Evolutionary conservation across 2,113 vertebrate species (phyloP).

Genomic region (Platysteira castanea): DNA sequence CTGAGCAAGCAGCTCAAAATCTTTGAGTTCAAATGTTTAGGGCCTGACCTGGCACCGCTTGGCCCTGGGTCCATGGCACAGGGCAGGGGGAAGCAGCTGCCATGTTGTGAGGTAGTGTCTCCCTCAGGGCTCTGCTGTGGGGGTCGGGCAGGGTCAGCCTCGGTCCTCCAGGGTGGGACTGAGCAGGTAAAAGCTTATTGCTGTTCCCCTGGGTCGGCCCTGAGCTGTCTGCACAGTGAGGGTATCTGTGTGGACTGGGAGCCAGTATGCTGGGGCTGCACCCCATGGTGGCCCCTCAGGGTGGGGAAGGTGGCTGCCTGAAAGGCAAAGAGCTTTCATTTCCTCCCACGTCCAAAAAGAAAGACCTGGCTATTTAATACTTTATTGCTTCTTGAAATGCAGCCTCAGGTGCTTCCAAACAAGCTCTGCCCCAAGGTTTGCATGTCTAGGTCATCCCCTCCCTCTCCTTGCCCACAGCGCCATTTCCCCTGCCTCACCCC

Average conservation of each 20-base stretch:
- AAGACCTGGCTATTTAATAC: background rate
- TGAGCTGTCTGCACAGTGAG: background rate
- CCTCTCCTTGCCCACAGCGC: background rate
- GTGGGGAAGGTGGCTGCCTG: rapidly evolving
- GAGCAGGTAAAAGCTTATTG: background rate
- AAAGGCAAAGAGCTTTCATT: background rate
- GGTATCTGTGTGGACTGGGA: too few species aligned
- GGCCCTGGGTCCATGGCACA: rapidly evolving
- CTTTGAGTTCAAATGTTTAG: background rate
- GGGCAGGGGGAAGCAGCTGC: background rate
- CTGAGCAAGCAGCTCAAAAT: background rate
- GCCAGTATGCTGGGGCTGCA: background rate
- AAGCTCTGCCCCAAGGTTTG: background rate
- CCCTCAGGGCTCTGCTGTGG: background rate
- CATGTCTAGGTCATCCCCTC: background rate
- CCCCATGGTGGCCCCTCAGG: background rate
- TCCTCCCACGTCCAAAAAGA: background rate
- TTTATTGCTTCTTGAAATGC: background rate
- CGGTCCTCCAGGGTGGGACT: background rate
- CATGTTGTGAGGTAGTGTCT: background rate
- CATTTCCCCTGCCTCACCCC: background rate
- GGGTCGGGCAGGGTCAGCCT: background rate
- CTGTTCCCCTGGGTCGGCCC: rapidly evolving
- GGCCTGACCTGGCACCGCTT: rapidly evolving
- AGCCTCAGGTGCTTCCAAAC: background rate